Evolutionary conservation across 1,140 invertebrate species (phyloP).

Genomic region (Drosophila azteca): DNA sequence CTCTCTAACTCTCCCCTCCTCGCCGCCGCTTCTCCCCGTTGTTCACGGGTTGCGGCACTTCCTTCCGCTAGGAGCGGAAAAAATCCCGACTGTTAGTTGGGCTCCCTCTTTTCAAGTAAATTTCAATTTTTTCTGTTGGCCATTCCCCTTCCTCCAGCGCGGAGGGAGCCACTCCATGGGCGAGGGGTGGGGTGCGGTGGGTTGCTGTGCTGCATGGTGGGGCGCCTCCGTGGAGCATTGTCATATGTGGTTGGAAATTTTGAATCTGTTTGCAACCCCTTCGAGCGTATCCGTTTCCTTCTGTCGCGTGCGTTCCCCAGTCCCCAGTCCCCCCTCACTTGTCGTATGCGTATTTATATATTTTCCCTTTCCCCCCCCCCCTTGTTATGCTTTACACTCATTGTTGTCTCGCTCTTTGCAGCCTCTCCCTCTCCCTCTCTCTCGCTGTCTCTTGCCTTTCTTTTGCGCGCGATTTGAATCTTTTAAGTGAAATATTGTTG

Average conservation of each 20-base stretch:
- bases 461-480: slow-evolving; percentile 79
- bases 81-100: slow-evolving; percentile 70
- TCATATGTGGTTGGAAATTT: slow-evolving; percentile 83
- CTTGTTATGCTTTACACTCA: slow-evolving; percentile 55
- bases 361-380: slow-evolving; percentile 46
- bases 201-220: too few relatives aligned
- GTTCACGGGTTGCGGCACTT: slow-evolving; percentile 48
- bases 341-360: slow-evolving; percentile 81
- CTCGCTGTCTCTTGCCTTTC: too few relatives aligned
- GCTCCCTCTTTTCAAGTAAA: slow-evolving; percentile 51
- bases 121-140: slow-evolving; percentile 72
- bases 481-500: slow-evolving; percentile 82
- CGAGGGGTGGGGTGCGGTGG: background rate
- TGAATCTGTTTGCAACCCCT: slow-evolving; percentile 82
- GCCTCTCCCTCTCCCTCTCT: background rate
- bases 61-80: slow-evolving; percentile 60
- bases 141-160: slow-evolving; percentile 19
- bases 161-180: slow-evolving; percentile 1
- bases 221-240: slow-evolving; percentile 69
- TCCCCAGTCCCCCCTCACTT: slow-evolving; percentile 26
- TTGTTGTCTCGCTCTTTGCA: slow-evolving; percentile 49
- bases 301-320: slow-evolving; percentile 71
- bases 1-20: slow-evolving; percentile 40
- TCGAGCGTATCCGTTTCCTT: slow-evolving; percentile 82
- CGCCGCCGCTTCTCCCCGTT: background rate